These are phyloP conservation scores for Artibeus lituratus DNA, from an alignment of 2,797 vertebrate genomes.

Conservation along the genomic window DNA sequence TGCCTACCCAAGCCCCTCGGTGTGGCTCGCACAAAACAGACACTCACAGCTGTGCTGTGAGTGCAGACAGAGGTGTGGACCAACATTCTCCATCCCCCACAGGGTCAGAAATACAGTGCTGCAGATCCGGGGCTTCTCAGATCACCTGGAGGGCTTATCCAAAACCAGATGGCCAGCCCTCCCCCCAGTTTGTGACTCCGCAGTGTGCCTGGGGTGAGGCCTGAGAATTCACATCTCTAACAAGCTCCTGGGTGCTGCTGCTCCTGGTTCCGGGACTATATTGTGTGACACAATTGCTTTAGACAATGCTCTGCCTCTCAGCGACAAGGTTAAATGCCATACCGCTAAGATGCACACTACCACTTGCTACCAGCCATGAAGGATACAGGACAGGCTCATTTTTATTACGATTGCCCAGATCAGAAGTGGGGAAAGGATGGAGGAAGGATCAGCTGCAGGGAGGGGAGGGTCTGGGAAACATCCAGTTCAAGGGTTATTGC, in stretches of 20 bases:
- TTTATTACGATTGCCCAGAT: background rate
- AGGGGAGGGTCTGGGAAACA: background rate
- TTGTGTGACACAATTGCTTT: background rate
- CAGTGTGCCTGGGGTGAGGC: too few species aligned
- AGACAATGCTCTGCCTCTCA: background rate
- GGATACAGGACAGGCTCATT: background rate
- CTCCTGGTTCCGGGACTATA: background rate
- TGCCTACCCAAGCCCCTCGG: background rate
- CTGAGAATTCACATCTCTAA: background rate
- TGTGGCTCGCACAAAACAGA: background rate
- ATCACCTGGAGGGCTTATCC: background rate
- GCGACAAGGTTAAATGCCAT: background rate
- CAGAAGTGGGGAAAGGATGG: background rate
- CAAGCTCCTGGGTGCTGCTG: background rate
- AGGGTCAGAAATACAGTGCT: fast-evolving
- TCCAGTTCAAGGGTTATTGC: background rate
- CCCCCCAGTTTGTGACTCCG: background rate
- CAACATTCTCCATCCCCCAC: fast-evolving
- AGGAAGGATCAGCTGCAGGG: background rate
- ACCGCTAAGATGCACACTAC: background rate
- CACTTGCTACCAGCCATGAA: background rate
- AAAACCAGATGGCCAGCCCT: background rate
- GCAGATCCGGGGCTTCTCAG: background rate
- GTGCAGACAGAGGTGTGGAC: background rate
- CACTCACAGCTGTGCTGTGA: background rate